Conservation (phyloP, 2,888 invertebrate genomes). For the Brachypterus glaber region DNA sequence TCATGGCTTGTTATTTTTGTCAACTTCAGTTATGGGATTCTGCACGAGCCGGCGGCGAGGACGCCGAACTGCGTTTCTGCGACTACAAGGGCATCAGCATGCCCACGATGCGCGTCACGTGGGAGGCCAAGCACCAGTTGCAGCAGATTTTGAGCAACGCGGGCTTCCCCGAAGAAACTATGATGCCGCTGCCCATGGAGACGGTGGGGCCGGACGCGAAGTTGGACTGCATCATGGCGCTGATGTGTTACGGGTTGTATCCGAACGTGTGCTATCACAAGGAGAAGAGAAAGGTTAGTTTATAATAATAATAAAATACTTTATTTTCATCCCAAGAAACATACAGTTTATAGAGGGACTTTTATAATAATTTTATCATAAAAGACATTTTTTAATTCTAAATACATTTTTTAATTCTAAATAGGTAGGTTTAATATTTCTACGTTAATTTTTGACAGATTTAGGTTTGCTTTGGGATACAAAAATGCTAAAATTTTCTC, state of each 20-base stretch:
- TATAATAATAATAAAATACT: too few species aligned
- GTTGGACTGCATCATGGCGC: conserved; percentile 73
- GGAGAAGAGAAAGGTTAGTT: conserved; percentile 79
- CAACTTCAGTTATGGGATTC: conserved; percentile 63
- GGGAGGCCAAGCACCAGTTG: conserved; percentile 73
- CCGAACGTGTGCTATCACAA: conserved; percentile 95
- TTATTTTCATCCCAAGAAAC: too few species aligned
- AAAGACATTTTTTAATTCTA: too few species aligned
- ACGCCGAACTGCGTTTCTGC: conserved; percentile 76
- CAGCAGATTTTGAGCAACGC: conserved; percentile 52
- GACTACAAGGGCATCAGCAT: conserved; percentile 80
- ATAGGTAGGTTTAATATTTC: too few species aligned
- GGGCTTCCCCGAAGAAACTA: conserved; percentile 86
- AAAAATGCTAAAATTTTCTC: too few species aligned
- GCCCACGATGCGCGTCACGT: conserved; percentile 82
- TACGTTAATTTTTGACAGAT: too few species aligned
- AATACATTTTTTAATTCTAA: too few species aligned
- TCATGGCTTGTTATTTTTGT: too few species aligned
- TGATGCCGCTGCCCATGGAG: conserved; percentile 65
- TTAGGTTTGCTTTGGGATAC: too few species aligned
- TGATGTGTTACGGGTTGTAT: conserved; percentile 86
- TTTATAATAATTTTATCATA: too few species aligned
- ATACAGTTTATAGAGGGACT: too few species aligned
- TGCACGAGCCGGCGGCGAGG: conserved; percentile 58
- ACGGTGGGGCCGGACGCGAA: conserved; percentile 66